These are phyloP conservation scores for Phymorhynchus buccinoides DNA, from an alignment of 1,140 invertebrate species.

Conservation along the genomic window DNA sequence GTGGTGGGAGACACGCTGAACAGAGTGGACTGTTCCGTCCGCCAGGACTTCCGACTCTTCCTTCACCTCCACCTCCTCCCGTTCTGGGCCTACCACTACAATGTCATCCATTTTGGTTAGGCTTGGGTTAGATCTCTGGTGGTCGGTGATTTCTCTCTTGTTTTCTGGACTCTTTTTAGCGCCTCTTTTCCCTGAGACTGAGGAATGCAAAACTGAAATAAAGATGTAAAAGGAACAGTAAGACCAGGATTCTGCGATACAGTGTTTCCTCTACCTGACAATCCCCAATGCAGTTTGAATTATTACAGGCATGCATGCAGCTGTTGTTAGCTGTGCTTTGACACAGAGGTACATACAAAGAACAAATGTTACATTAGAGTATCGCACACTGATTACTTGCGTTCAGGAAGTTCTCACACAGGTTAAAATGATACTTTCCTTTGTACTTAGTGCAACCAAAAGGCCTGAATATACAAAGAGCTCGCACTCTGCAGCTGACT, in stretches of 20 bases:
- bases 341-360: neutral
- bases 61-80: conserved; percentile 56
- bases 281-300: neutral
- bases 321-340: neutral
- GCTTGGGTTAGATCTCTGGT: conserved; percentile 40
- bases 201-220: conserved; percentile 59
- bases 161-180: conserved; percentile 62
- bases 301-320: neutral
- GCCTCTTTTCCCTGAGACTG: conserved; percentile 41
- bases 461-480: too few species aligned
- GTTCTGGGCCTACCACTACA: conserved; percentile 51
- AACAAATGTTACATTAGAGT: too few species aligned
- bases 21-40: conserved; percentile 66
- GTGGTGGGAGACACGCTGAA: conserved; percentile 54
- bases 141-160: conserved; percentile 57
- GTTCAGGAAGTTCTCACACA: too few species aligned
- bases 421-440: too few species aligned
- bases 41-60: conserved; percentile 65
- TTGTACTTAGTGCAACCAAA: too few species aligned
- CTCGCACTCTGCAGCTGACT: too few species aligned
- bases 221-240: conserved; percentile 18
- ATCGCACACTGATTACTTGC: too few species aligned
- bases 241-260: neutral
- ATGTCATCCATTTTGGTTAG: conserved; percentile 48
- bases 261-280: neutral